A percentile compares a stretch with the other conserved stretches of the same genome.
These are phyloP conservation scores for Sycophaga agraensis DNA, from an alignment of 1,140 invertebrate species.

Conservation along the genomic window DNA sequence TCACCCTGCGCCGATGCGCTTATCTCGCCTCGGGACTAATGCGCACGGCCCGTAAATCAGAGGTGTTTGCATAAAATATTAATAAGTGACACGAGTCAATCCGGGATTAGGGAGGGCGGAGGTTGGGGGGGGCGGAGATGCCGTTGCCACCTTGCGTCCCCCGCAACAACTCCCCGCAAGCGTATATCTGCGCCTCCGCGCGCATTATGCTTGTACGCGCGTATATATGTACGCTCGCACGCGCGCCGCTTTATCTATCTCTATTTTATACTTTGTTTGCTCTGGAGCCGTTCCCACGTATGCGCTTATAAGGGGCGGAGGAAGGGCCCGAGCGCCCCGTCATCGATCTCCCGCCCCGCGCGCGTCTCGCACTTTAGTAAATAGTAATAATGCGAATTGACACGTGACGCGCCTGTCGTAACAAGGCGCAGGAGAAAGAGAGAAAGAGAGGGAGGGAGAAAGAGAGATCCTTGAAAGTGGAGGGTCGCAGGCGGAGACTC, in stretches of 20 bases:
- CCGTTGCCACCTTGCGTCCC: neutral
- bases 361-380: conserved; percentile 47
- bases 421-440: conserved; percentile 32
- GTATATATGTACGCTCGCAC: neutral
- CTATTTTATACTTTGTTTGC: conserved; percentile 55
- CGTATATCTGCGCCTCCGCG: conserved; percentile 36
- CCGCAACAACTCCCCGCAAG: conserved; percentile 30
- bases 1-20: no score
- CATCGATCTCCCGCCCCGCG: conserved; percentile 30
- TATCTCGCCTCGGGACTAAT: no score
- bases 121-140: neutral
- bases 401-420: conserved; percentile 46
- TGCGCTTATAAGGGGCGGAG: neutral
- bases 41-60: conserved; percentile 22
- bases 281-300: conserved; percentile 53
- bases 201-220: no score
- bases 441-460: no score
- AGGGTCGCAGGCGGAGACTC: no score
- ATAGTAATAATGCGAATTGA: conserved; percentile 59
- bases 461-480: no score
- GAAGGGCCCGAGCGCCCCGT: conserved; percentile 1
- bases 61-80: conserved; percentile 60
- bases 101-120: conserved; percentile 47
- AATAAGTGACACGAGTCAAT: conserved; percentile 61
- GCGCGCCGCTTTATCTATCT: conserved; percentile 54